Base-by-base conservation (phyloP, 2,113 vertebrate genomes). In the Tragelaphus scriptus region DNA sequence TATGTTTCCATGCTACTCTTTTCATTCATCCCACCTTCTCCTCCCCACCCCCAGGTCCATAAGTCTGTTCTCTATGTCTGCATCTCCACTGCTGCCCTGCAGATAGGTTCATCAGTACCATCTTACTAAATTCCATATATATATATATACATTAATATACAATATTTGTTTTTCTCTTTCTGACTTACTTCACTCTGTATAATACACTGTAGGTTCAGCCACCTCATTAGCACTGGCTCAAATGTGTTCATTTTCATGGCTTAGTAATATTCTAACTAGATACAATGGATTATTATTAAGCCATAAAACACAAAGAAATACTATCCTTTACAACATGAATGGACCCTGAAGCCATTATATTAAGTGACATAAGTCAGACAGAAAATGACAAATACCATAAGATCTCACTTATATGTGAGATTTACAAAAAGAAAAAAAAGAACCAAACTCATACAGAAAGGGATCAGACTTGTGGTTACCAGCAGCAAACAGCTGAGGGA, bases 101-200 rank as follows among this genome's bases (percentile, higher is more conserved):
- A 21, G n/a, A 71, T 6, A 71, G 19, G 19, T 71, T 71, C 68
- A 40, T 23, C 68, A 71, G 9, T 40, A 71, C n/a, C n/a, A 71
- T 71, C 68, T 36, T 71, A 40, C n/a, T 71, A 71, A 71, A 71
- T 3, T 71, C 19, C n/a, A 61, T 3, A 63, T 0, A 32, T 3
- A 32, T 2, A 65, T 1, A n/a, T 0, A 65, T 0, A 65, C 8
- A 21, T 11, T 36, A 36, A 36, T 21, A 71, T 23, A 71, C n/a
- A 71, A 71, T 71, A 36, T 71, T 23, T 23, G n/a, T 11, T 71
- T 40, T 71, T 71, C n/a, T 71, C 68, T 23, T 40, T 71, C 68
- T 71, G 68, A 40, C 19, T 71, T 40, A 71, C 19, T 36, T 71
- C n/a, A 71, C n/a, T 71, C n/a, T 23, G 10, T 71, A 12, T 71